A percentile compares a stretch with the other conserved stretches of the same genome.
phyloP scores from a whole-genome alignment of 2,888 invertebrate genomes.

The Apotomis turbidana region DNA sequence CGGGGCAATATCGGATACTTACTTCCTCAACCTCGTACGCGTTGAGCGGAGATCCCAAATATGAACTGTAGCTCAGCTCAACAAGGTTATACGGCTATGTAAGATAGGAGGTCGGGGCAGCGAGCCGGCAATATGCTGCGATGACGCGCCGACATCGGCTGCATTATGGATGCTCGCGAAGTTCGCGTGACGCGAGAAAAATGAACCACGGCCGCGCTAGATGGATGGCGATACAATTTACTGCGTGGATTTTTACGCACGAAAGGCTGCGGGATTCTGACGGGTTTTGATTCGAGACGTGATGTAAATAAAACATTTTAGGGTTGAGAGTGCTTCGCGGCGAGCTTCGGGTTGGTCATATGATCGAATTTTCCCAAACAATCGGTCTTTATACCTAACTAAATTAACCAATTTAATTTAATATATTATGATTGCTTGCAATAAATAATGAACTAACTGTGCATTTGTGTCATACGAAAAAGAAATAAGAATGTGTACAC shows the following conservation, averaged over 20 bases:
- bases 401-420: no score
- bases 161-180: slow-evolving; percentile 80
- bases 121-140: slow-evolving; percentile 71
- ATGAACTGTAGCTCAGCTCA: neutral
- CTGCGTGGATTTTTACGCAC: slow-evolving; percentile 47
- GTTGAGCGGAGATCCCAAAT: neutral
- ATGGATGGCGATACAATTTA: slow-evolving; percentile 75
- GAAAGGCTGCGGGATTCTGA: slow-evolving; percentile 12
- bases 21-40: neutral
- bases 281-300: slow-evolving; percentile 6
- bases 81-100: slow-evolving; percentile 10
- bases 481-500: no score
- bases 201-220: slow-evolving; percentile 73
- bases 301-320: neutral
- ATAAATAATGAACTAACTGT: no score
- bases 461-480: no score
- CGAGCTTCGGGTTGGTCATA: no score
- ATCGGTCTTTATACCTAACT: no score
- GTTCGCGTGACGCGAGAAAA: slow-evolving; percentile 81
- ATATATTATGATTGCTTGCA: no score
- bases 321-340: neutral
- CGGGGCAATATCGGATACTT: slow-evolving; percentile 18
- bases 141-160: slow-evolving; percentile 80
- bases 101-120: slow-evolving; percentile 42
- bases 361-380: no score